phyloP scores from a whole-genome alignment of 2,797 vertebrate species.

The Masticophis lateralis region DNA sequence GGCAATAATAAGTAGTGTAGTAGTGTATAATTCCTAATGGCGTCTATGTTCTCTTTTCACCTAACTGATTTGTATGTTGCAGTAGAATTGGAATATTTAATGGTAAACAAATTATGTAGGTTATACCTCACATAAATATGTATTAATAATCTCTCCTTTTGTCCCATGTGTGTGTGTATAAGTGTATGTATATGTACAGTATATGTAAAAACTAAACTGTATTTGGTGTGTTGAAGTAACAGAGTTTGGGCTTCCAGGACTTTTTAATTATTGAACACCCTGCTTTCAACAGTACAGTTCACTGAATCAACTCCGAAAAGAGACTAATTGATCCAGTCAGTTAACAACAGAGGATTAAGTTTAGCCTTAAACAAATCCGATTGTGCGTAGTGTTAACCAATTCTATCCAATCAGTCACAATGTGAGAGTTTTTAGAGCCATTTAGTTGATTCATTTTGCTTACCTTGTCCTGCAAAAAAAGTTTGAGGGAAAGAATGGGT shows the following conservation, averaged over 20 bases:
- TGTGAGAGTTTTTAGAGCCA: background rate
- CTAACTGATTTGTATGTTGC: background rate
- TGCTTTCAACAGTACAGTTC: background rate
- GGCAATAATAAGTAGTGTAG: background rate
- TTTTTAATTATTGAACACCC: background rate
- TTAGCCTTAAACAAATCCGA: background rate
- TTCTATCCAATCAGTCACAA: background rate
- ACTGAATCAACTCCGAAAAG: background rate
- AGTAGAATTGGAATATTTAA: background rate
- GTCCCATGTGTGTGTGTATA: background rate
- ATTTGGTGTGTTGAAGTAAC: background rate
- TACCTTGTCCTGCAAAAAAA: background rate
- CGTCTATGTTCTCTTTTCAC: background rate
- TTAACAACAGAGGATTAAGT: background rate
- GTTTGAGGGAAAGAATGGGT: background rate
- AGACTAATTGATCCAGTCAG: background rate
- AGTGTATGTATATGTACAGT: background rate
- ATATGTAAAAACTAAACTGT: background rate
- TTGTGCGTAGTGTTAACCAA: background rate
- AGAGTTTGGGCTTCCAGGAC: background rate
- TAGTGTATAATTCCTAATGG: background rate
- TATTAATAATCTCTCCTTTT: background rate
- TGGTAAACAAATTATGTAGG: background rate
- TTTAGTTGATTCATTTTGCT: background rate
- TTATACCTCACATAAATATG: background rate